Conservation (phyloP, 1,140 invertebrate genomes). For the Drosophila ambigua region DNA sequence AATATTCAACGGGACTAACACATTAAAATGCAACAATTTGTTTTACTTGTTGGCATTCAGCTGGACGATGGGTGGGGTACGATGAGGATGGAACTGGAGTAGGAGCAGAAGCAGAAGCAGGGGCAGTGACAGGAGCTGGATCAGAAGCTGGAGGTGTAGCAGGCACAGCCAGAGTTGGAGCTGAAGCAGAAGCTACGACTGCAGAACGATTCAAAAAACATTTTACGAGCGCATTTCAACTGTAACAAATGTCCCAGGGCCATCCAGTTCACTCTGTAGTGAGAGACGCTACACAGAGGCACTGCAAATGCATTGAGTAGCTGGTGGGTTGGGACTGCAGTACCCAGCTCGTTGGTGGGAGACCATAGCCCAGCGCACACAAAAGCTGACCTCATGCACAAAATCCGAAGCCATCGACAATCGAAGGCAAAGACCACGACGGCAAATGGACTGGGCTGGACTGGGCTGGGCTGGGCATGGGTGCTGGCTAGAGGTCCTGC, state of each 20-base stretch:
- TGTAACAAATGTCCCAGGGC: conserved; percentile 79
- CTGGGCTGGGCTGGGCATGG: conserved; percentile 16
- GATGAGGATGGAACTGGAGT: conserved; percentile 17
- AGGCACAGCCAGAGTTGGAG: background rate
- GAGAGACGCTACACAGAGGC: conserved; percentile 6
- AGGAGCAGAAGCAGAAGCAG: conserved; percentile 10
- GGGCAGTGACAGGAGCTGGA: background rate
- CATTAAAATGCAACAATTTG: conserved; percentile 83
- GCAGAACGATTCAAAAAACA: conserved; percentile 59
- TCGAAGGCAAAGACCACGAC: conserved; percentile 46
- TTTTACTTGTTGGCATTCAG: conserved; percentile 72
- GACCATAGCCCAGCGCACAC: conserved; percentile 31
- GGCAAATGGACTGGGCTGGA: conserved; percentile 19
- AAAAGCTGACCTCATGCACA: conserved; percentile 75
- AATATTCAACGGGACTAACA: conserved; percentile 44
- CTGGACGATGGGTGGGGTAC: conserved; percentile 5
- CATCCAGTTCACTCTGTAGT: conserved; percentile 10
- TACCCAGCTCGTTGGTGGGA: background rate
- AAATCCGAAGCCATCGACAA: conserved; percentile 66
- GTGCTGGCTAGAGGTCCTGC: background rate
- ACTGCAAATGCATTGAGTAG: conserved; percentile 13
- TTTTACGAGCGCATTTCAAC: conserved; percentile 81
- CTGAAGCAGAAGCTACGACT: conserved; percentile 10
- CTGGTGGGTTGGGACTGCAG: background rate
- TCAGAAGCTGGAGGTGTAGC: conserved; percentile 18